phyloP scores from a whole-genome alignment of 2,113 vertebrate genomes.

The Macrotus californicus region DNA sequence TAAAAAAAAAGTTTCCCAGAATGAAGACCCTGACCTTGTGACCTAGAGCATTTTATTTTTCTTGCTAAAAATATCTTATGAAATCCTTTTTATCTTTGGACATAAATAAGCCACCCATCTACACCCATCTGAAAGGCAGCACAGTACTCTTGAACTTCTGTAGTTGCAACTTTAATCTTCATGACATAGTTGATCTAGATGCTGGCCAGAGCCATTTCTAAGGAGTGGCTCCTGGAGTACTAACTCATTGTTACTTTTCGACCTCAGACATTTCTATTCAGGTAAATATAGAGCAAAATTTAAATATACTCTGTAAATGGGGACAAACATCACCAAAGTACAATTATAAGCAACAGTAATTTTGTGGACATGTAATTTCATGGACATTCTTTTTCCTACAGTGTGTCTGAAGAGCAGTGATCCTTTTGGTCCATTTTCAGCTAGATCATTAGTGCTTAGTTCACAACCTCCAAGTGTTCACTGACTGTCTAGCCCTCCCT shows the following conservation, averaged over 20 bases:
- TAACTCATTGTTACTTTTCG: background rate
- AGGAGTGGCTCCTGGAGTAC: background rate
- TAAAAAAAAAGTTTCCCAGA: background rate
- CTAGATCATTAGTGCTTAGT: background rate
- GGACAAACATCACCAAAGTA: background rate
- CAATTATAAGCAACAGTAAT: background rate
- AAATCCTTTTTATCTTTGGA: background rate
- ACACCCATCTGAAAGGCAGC: background rate
- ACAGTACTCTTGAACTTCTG: background rate
- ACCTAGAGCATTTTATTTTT: background rate
- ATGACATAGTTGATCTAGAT: background rate
- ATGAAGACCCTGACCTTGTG: constrained; percentile 20
- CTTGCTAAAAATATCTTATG: background rate
- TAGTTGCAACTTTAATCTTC: background rate
- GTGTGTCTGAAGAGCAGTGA: background rate
- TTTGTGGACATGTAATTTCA: background rate
- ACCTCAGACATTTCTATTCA: background rate
- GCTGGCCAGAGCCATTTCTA: background rate
- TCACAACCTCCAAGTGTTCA: background rate
- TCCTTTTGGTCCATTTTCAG: background rate
- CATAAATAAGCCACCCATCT: background rate
- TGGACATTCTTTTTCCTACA: background rate
- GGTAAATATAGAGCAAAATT: background rate
- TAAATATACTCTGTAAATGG: background rate
- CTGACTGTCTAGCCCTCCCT: background rate